Base-by-base conservation (phyloP, 92 coral and sea anemone species). In the Porites evermanni region DNA sequence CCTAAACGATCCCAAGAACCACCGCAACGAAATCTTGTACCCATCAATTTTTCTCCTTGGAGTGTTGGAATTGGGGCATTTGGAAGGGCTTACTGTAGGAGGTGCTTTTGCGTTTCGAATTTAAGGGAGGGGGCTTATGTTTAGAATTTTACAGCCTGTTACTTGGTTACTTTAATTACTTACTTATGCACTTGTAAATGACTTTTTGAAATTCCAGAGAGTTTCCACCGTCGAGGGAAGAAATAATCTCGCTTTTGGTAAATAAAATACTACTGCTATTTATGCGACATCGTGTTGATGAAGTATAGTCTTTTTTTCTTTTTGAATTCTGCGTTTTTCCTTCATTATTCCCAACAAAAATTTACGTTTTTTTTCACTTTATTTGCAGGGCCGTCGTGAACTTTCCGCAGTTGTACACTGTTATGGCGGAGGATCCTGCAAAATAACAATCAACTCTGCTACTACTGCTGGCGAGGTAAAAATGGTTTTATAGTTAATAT, bases 141-240 rank as follows among this genome's bases (percentile, higher is more conserved):
- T 32, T 4, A 4, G 44, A 2, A 32, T 32, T 32, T 32, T 32
- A 32, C 44, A 32, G 44, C 44, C 44, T 2, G 44, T 32, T 32
- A 32, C 44, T 32, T 32, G 44, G 44, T 32, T 32, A 32, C 44
- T 32, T 4, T 32, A 32, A 32, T 32, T 32, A 32, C 60, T 11
- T 56, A 56, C 60, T 56, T 8, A 8, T 6, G 8, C 44, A 24
- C 16, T 53, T 53, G 38, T 21, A 12, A 3, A 19, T 53, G 3
- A n/a, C 13, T 3, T 81, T 72, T 26, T 1, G 72, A 9, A 50
- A 68, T 67, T 78, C 11, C 90, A 97, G 99, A 79, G 99, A 97
- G 85, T 97, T 97, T 79, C 98, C 98, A 23, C 98, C 98, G 44
- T 97, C 99, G 74, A 94, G 99, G 87, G 98, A 96, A 75, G 99